A percentile compares a stretch with the other conserved stretches of the same genome.
These are phyloP conservation scores for Poliocrania exsul DNA, from an alignment of 2,797 vertebrate genomes.

Conservation along the genomic window DNA sequence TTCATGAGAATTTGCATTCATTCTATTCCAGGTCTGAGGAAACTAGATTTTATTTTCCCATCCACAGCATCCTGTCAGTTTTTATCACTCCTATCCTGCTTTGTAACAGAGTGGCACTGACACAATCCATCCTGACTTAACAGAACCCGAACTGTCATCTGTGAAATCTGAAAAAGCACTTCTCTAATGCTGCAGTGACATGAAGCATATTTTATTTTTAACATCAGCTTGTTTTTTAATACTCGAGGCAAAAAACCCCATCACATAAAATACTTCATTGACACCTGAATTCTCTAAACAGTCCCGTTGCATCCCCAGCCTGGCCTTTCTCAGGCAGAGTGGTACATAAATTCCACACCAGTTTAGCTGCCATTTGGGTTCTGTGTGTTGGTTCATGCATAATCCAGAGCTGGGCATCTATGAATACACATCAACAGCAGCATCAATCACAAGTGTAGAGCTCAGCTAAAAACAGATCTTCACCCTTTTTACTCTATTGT, in stretches of 20 bases:
- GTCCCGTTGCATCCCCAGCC: neutral
- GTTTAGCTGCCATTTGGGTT: neutral
- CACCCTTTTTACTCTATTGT: neutral
- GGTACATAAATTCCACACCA: neutral
- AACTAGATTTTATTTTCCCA: neutral
- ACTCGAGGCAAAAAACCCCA: neutral
- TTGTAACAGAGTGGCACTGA: neutral
- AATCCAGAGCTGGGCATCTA: neutral
- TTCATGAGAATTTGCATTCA: neutral
- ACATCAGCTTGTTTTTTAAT: neutral
- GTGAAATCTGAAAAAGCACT: neutral
- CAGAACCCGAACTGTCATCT: neutral
- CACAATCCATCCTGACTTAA: neutral
- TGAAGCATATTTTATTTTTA: neutral
- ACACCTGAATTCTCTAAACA: neutral
- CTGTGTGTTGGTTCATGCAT: neutral
- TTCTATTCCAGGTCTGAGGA: neutral
- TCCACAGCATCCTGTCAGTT: neutral
- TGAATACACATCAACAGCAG: neutral
- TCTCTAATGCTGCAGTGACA: neutral
- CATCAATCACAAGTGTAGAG: neutral
- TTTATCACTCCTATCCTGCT: neutral
- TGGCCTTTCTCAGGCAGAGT: neutral
- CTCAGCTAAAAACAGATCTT: neutral
- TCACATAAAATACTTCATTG: neutral